These are phyloP conservation scores for Athetis lepigone DNA, from an alignment of 2,888 invertebrate species.

Conservation along the genomic window DNA sequence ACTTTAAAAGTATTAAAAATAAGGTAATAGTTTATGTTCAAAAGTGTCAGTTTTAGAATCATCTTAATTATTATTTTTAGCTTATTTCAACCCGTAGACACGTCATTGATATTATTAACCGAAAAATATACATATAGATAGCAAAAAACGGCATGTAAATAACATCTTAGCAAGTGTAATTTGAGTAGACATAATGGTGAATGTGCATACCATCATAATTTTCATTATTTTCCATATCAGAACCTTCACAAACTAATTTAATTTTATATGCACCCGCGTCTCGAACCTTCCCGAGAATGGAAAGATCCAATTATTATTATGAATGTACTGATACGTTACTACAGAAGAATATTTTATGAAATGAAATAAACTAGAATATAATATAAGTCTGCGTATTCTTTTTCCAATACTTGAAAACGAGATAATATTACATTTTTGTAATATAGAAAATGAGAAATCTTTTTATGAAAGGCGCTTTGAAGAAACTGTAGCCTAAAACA, in stretches of 20 bases:
- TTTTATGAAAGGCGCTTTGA: not conserved
- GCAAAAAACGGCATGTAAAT: too few species aligned
- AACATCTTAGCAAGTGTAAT: not conserved
- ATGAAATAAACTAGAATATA: slow-evolving; percentile 21
- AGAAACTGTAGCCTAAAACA: not conserved
- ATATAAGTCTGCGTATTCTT: slow-evolving; percentile 5
- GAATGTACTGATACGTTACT: slow-evolving; percentile 34
- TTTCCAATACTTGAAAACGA: slow-evolving; percentile 24
- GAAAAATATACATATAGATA: too few species aligned
- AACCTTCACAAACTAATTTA: slow-evolving; percentile 29
- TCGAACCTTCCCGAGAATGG: slow-evolving; percentile 33
- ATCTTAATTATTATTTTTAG: too few species aligned
- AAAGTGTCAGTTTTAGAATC: too few species aligned
- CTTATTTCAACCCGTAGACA: too few species aligned
- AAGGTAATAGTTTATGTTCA: too few species aligned
- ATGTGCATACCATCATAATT: not conserved
- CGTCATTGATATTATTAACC: too few species aligned
- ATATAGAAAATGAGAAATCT: not conserved
- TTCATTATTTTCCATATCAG: slow-evolving; percentile 24
- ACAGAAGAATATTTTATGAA: slow-evolving; percentile 40
- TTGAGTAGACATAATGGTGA: too few species aligned
- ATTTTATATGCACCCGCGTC: slow-evolving; percentile 30
- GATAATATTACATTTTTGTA: slow-evolving; percentile 4
- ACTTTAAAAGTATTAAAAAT: too few species aligned
- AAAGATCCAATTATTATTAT: slow-evolving; percentile 50